These are phyloP conservation scores for Agriopis leucophaearia DNA, from an alignment of 2,888 invertebrate genomes.

Conservation along the genomic window DNA sequence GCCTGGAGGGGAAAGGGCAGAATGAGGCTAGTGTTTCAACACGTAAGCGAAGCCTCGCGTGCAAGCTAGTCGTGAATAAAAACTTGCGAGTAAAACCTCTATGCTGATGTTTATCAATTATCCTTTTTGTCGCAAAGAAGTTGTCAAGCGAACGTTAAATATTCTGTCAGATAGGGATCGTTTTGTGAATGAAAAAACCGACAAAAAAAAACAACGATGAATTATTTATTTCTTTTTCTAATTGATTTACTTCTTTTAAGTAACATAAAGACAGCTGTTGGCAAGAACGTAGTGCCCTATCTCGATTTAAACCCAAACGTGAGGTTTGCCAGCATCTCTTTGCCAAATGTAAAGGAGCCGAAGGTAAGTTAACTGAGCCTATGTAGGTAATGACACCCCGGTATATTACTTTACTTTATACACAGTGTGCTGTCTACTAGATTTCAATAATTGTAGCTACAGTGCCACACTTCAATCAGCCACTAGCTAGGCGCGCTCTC, in stretches of 20 bases:
- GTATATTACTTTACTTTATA: too few species aligned
- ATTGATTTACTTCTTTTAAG: constrained; percentile 29
- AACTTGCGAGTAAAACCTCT: neutral
- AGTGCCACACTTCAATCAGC: too few species aligned
- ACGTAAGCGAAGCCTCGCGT: too few species aligned
- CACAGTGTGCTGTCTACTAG: too few species aligned
- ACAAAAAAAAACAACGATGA: constrained; percentile 41
- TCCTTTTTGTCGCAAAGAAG: neutral
- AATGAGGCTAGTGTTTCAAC: too few species aligned
- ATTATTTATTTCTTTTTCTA: constrained; percentile 40
- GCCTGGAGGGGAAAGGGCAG: too few species aligned
- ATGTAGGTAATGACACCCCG: too few species aligned
- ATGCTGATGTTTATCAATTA: neutral
- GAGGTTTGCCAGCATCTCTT: constrained; percentile 18
- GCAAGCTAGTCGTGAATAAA: too few species aligned
- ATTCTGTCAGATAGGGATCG: constrained; percentile 1
- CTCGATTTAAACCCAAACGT: constrained; percentile 52
- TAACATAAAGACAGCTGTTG: constrained; percentile 30
- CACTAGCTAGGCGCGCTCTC: too few species aligned
- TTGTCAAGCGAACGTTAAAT: neutral
- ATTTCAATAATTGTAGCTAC: too few species aligned
- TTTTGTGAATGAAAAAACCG: constrained; percentile 18
- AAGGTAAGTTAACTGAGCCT: neutral
- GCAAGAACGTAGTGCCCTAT: constrained; percentile 60
- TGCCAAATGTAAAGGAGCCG: constrained; percentile 42